Evolutionary conservation across 2,888 invertebrate species (phyloP).

Genomic region (Diogma glabrata): DNA sequence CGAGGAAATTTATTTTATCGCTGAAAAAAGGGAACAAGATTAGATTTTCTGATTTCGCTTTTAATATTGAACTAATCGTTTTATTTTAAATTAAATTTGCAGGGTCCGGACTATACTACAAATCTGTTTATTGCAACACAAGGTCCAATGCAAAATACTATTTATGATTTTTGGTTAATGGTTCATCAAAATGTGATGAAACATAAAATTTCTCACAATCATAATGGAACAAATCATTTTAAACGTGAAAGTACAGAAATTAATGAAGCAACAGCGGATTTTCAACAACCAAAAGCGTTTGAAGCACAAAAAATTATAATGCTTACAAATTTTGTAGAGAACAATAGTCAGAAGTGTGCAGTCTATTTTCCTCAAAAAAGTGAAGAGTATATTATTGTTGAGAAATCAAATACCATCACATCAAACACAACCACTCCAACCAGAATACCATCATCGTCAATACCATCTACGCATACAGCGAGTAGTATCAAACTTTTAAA

Average conservation of each 20-base stretch:
- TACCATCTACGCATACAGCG: not conserved
- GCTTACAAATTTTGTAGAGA: conserved; percentile 82
- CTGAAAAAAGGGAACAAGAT: no score
- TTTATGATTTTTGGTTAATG: conserved; percentile 87
- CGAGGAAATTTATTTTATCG: no score
- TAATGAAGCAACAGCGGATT: conserved; percentile 31
- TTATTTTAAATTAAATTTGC: conserved; percentile 20
- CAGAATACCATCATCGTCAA: not conserved
- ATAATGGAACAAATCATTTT: not conserved
- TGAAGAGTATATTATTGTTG: not conserved
- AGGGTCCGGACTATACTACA: conserved; percentile 84
- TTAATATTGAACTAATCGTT: no score
- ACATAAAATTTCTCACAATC: not conserved
- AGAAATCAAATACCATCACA: not conserved
- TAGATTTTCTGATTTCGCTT: no score
- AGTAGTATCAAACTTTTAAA: conserved; percentile 3
- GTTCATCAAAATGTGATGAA: conserved; percentile 46
- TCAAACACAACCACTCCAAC: not conserved
- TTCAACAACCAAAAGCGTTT: conserved; percentile 49
- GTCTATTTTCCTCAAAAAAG: conserved; percentile 61
- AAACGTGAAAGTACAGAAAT: not conserved
- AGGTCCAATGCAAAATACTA: conserved; percentile 81
- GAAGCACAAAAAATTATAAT: conserved; percentile 61
- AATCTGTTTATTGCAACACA: conserved; percentile 86
- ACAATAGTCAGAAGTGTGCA: conserved; percentile 77